Base-by-base conservation (phyloP, 1,140 invertebrate genomes). In the Homarus americanus region DNA sequence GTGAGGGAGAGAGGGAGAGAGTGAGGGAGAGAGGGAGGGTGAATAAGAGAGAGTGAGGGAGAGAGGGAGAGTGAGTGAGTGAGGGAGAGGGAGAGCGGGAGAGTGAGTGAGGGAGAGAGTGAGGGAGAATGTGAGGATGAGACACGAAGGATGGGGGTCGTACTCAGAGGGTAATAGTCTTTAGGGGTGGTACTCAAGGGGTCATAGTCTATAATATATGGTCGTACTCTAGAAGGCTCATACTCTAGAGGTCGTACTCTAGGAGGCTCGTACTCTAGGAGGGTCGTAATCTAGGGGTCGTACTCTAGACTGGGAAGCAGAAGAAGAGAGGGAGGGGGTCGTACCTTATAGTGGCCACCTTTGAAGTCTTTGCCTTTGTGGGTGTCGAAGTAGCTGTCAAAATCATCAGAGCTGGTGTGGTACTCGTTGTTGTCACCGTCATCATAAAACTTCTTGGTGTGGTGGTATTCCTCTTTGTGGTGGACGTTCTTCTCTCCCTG, bases 381-480 rank as follows among this genome's bases (percentile, higher is more conserved):
- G 44, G 63, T 58, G 20, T 87, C 73, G 84, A 82, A 78, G 66
- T 82, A 91, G 24, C 28, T 82, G 40, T 91, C 83, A 44, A 79
- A 87, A 40, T 91, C 75, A 34, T 91, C 91, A 32, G 87, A 82
- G 9, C 80, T 80, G 12, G 40, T 69, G 36, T 91, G 69, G 63
- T 91, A 82, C 28, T 91, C 87, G 9, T 79, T 69, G 58, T 87
- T 58, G 63, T 91, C 91, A 24, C 32, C 9, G 58, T 91, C 84
- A 49, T 91, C 91, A 75, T 91, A 82, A 32, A 87, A 91, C 63
- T 91, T 87, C 80, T 91, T 80, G 75, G 49, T 80, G 63, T 87
- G 76, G 76, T 91, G 78, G 75, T 87, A 91, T 20, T 91, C 91
- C 85, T 91, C 91, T 73, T 91, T 91, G 75, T 91, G 91, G 40